Conservation (phyloP, 2,888 invertebrate genomes). For the Pogonocherus hispidulus region DNA sequence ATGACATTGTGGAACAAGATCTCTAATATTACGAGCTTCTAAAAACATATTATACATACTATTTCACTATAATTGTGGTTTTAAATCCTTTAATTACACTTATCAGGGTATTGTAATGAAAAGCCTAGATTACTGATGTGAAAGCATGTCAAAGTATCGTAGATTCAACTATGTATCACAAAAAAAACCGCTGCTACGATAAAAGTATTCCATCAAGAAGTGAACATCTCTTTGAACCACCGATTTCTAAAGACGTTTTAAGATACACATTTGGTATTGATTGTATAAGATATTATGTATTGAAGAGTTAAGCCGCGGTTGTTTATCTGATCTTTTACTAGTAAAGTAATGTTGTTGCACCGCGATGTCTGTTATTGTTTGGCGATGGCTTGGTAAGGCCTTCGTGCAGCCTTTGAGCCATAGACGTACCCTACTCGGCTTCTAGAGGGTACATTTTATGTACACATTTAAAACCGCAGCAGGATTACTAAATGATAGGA, state of each 20-base stretch:
- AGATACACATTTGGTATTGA: constrained; percentile 55
- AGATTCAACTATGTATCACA: not conserved
- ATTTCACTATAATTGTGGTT: not conserved
- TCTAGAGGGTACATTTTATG: not conserved
- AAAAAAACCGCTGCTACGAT: not conserved
- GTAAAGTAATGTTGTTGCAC: constrained; percentile 58
- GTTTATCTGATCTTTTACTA: constrained; percentile 59
- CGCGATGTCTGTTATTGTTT: constrained; percentile 56
- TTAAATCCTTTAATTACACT: not conserved
- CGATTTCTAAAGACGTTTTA: constrained; percentile 68
- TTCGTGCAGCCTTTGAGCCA: constrained; percentile 33
- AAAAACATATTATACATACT: too few species aligned
- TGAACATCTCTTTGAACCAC: constrained; percentile 59
- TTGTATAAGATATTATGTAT: constrained; percentile 48
- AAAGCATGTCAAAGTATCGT: constrained; percentile 6
- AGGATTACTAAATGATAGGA: too few species aligned
- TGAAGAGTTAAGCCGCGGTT: constrained; percentile 53
- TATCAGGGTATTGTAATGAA: not conserved
- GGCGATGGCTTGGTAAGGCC: constrained; percentile 41
- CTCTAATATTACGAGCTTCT: too few species aligned
- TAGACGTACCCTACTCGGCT: not conserved
- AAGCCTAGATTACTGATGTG: not conserved
- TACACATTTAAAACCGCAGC: too few species aligned
- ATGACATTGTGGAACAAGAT: too few species aligned
- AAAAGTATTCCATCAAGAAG: constrained; percentile 48